A percentile compares a stretch with the other conserved stretches of the same genome.
Conservation (phyloP, 2,797 vertebrate species). For the Thripadectes ignobilis region DNA sequence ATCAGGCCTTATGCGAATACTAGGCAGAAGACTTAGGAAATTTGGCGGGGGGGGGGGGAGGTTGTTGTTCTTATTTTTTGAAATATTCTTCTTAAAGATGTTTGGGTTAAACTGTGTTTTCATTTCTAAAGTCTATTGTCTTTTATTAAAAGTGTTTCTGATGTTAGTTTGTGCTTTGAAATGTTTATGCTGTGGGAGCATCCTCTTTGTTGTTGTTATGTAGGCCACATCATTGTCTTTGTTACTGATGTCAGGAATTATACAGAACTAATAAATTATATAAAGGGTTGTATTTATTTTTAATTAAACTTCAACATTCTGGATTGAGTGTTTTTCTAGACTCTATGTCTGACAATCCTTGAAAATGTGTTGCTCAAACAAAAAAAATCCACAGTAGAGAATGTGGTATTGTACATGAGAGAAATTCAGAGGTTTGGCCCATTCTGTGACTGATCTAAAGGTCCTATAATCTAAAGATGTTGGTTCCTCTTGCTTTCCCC, state of each 20-base stretch:
- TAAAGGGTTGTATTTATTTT: not conserved
- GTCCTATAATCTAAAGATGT: not conserved
- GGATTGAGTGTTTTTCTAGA: not conserved
- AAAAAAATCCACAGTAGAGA: not conserved
- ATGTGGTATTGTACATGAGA: not conserved
- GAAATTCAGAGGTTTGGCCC: not conserved
- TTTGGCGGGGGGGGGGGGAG: not conserved
- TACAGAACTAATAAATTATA: not conserved
- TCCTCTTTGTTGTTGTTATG: not conserved
- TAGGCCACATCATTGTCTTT: not conserved
- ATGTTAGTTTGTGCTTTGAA: not conserved
- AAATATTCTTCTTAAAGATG: not conserved
- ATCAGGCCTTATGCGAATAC: not conserved
- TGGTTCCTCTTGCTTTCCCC: slow-evolving; percentile 31
- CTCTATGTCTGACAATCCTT: not conserved
- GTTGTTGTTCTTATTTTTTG: not conserved
- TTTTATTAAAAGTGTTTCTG: not conserved
- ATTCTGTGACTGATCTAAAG: not conserved
- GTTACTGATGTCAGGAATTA: not conserved
- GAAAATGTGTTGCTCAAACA: not conserved
- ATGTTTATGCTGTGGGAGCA: not conserved
- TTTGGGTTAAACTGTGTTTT: not conserved
- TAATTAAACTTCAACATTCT: not conserved
- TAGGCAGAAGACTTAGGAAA: not conserved
- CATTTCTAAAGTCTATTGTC: not conserved